Conservation (phyloP, 2,888 invertebrate species). For the Norana najaformis region DNA sequence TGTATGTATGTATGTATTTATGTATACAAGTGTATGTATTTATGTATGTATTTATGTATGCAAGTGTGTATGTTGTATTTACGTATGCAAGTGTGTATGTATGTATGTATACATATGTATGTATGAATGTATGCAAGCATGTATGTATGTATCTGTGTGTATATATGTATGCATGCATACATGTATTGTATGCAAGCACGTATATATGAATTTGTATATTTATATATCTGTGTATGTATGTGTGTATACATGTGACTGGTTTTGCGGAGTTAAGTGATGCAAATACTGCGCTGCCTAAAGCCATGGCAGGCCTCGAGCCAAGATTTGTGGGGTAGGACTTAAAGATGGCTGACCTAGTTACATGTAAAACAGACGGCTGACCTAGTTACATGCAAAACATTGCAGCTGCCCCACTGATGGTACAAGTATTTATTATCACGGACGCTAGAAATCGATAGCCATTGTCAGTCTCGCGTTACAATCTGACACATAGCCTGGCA, state of each 20-base stretch:
- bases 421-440: no score
- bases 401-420: background rate
- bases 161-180: no score
- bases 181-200: background rate
- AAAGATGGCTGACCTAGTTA: no score
- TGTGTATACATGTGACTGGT: no score
- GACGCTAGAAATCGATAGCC: background rate
- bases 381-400: background rate
- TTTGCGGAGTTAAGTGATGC: no score
- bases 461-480: background rate
- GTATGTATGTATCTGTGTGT: background rate
- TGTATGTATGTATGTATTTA: constrained; percentile 24
- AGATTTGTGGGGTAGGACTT: no score
- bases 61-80: constrained; percentile 29
- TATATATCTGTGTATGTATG: no score
- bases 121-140: constrained; percentile 16
- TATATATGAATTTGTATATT: background rate
- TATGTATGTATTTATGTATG: constrained; percentile 30
- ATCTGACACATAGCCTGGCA: no score
- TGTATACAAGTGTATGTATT: background rate
- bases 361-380: no score
- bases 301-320: no score
- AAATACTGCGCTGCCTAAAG: no score
- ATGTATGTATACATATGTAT: constrained; percentile 29
- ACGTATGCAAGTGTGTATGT: constrained; percentile 26